A percentile compares a stretch with the other conserved stretches of the same genome.
phyloP scores from a whole-genome alignment of 2,797 vertebrate genomes.

The Euphonia xanthogaster region DNA sequence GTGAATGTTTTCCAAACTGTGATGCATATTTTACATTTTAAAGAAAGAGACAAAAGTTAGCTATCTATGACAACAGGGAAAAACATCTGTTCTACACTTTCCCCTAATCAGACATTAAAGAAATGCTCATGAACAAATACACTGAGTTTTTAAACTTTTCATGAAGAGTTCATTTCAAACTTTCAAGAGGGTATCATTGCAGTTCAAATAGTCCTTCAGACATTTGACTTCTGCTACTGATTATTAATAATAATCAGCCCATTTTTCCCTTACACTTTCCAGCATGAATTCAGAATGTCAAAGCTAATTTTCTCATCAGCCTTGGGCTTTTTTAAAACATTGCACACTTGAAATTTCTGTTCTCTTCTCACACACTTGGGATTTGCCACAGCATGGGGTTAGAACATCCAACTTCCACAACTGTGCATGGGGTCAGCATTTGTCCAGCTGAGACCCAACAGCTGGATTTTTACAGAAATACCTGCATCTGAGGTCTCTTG shows the following conservation, averaged over 20 bases:
- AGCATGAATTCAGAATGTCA: conserved; percentile 54
- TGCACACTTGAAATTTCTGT: background rate
- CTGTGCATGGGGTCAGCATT: background rate
- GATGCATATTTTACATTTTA: conserved; percentile 53
- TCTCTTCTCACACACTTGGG: background rate
- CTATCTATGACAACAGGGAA: conserved; percentile 24
- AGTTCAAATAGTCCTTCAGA: conserved; percentile 46
- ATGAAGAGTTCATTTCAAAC: conserved; percentile 29
- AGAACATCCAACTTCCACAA: background rate
- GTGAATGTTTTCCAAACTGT: conserved; percentile 54
- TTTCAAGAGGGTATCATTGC: conserved; percentile 15
- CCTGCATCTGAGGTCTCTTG: background rate
- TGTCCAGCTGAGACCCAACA: background rate
- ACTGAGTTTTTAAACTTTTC: conserved; percentile 29
- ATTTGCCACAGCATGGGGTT: background rate
- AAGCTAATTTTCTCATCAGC: conserved; percentile 62
- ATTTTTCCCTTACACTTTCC: conserved; percentile 41
- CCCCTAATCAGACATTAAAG: conserved; percentile 26
- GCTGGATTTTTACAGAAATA: background rate
- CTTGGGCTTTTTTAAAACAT: conserved; percentile 13
- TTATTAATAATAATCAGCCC: conserved; percentile 53
- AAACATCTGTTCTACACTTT: conserved; percentile 45
- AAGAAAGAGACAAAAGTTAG: conserved; percentile 47
- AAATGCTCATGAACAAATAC: background rate
- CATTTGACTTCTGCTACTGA: conserved; percentile 61